Evolutionary conservation across 1,140 invertebrate species (phyloP), one percentile per base, ranked within the genome.

Genomic region (Heterodera schachtii): DNA sequence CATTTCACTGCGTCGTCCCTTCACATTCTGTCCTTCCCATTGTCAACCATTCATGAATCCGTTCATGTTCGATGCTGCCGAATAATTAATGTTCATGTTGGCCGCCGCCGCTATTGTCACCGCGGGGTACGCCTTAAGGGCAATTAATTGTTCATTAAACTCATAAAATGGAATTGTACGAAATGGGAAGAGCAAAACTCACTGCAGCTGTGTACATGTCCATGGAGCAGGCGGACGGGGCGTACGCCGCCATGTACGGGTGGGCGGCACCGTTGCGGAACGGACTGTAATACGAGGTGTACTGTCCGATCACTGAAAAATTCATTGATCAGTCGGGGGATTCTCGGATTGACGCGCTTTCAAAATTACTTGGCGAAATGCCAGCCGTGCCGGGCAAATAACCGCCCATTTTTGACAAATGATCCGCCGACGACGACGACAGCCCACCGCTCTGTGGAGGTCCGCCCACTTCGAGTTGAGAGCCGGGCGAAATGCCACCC

Each of bases 401-500:
- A n/a, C 69, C 41, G 21, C 47, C 44, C 77, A 78, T 78, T 46
- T 70, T 78, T 19, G 75, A n/a, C 60, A 78, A 69, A 13, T 78
- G 77, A 19, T 78, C 64, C 46, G 31, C 31, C 31, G 31, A 31
- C 31, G 31, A 31, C 1, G 31, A 31, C 31, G 31, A 64, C 66
- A 64, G 75, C 19, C 44, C 57, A 7, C 57, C 57, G 57, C 66
- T 76, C 41, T 31, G 31, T 31, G 49, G 49, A 19, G 16, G 43
- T 16, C 49, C 75, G 64, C 75, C 64, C 31, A 21, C 77, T 71
- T 78, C 77, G 31, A 78, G 70, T 31, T 78, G 77, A 5, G 77
- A 78, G 66, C 77, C 77, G 46, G 77, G 77, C 47, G 77, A 78
- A 64, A 78, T 78, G 9, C 77, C 77, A 9, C 77, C 69, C n/a